Base-by-base conservation (phyloP, 2,797 vertebrate species). In the Moxostoma hubbsi region DNA sequence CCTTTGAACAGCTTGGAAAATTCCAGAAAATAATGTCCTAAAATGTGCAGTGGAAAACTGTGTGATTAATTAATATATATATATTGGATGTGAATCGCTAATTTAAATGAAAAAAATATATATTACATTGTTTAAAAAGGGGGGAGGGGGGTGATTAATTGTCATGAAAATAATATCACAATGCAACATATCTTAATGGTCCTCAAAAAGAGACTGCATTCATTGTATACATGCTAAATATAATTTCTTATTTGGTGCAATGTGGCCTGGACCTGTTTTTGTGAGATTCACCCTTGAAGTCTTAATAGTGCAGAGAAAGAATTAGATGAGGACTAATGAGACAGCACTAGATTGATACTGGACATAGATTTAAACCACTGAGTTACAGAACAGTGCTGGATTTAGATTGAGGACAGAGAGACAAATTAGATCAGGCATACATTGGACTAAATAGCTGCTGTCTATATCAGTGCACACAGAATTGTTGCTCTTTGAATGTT, bases 201-300 rank as follows among this genome's bases (percentile, higher is more conserved):
- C 59, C 36, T 43, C 9, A 43, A 18, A 68, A 24, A 61, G 16
- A 16, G 55, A n/a, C n/a, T 24, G 63, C 73, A 82, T 59, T 50
- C 36, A 36, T 36, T 36, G 4, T 36, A 3, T 36, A 36, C 36
- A 36, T 36, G 36, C 36, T 4, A 36, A 36, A 36, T 36, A 4
- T 36, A 36, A 36, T 36, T 45, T 62, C 6, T 12, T 0, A 62
- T 62, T 45, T 45, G 36, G 11, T 45, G 59, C 16, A 73, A 15
- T 53, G 53, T 68, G 47, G 63, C 43, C 72, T 69, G 55, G 87
- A 54, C 13, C 18, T 36, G 5, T 59, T 65, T 58, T 67, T 88
- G 81, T 86, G 84, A 88, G 87, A 89, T 88, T 90, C 89, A 89
- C 88, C 65, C 86, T 87, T 89, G 61, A 81, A 87, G 86, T 90